phyloP scores from a whole-genome alignment of 1,140 invertebrate species.

The Scaptodrosophila lebanonensis region DNA sequence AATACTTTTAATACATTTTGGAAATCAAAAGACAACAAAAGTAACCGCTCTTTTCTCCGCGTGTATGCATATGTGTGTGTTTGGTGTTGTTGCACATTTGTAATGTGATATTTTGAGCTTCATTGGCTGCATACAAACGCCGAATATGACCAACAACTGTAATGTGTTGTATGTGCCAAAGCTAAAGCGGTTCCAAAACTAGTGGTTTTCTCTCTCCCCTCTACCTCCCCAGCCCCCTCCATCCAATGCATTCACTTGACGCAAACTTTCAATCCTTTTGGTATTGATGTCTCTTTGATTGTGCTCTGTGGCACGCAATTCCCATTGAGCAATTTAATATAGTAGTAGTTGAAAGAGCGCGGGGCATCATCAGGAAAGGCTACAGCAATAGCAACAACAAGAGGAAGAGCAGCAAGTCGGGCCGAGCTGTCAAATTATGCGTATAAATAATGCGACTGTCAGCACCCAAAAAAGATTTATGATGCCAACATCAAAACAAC shows the following conservation, averaged over 20 bases:
- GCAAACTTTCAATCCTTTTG: slow-evolving; percentile 46
- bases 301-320: background rate
- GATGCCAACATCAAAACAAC: slow-evolving; percentile 15
- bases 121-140: slow-evolving; percentile 41
- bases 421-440: slow-evolving; percentile 16
- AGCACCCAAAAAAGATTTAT: slow-evolving; percentile 31
- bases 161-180: slow-evolving; percentile 33
- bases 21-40: too few species aligned
- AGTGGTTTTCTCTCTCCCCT: slow-evolving; percentile 41
- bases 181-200: slow-evolving; percentile 4
- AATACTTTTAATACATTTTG: too few species aligned
- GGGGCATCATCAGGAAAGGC: too few species aligned
- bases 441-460: slow-evolving; percentile 7
- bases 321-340: slow-evolving; percentile 24
- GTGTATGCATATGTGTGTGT: too few species aligned
- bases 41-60: background rate
- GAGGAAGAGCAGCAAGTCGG: too few species aligned
- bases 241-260: too few species aligned
- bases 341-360: slow-evolving; percentile 3
- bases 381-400: too few species aligned
- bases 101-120: slow-evolving; percentile 68
- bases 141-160: slow-evolving; percentile 31
- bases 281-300: background rate
- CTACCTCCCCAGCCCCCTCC: too few species aligned
- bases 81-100: slow-evolving; percentile 13